A percentile compares a stretch with the other conserved stretches of the same genome.
Conservation (phyloP, 2,888 invertebrate genomes). For the Poecilus cupreus region DNA sequence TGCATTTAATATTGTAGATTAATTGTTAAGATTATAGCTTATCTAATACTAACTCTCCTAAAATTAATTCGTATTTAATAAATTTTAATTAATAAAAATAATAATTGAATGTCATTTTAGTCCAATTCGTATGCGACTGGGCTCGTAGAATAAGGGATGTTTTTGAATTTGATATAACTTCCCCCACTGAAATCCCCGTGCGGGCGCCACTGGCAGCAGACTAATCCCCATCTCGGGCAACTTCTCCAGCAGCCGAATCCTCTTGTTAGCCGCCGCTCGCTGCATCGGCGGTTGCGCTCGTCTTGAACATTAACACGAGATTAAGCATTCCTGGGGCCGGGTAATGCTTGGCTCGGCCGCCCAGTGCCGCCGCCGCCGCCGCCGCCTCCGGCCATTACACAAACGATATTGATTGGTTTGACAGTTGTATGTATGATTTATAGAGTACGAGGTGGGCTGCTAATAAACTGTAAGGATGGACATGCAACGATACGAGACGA, state of each 20-base stretch:
- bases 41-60: too few species aligned
- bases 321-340: constrained; percentile 6
- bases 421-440: constrained; percentile 56
- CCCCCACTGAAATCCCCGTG: not conserved
- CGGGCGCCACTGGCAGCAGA: not conserved
- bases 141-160: too few species aligned
- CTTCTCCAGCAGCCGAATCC: not conserved
- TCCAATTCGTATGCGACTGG: too few species aligned
- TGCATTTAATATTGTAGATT: too few species aligned
- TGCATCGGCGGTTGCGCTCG: not conserved
- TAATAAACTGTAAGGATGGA: constrained; percentile 41
- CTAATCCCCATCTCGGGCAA: not conserved
- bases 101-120: too few species aligned
- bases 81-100: too few species aligned
- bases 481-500: constrained; percentile 21
- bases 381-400: constrained; percentile 46
- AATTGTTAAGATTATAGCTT: too few species aligned
- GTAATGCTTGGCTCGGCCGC: not conserved
- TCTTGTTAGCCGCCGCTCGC: not conserved
- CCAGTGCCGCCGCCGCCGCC: not conserved
- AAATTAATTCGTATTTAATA: too few species aligned
- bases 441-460: constrained; percentile 43
- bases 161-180: too few species aligned
- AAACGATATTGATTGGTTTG: constrained; percentile 56
- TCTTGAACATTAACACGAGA: constrained; percentile 23